phyloP scores from a whole-genome alignment of 2,797 vertebrate genomes.

The Micropoecilia bifurca region DNA sequence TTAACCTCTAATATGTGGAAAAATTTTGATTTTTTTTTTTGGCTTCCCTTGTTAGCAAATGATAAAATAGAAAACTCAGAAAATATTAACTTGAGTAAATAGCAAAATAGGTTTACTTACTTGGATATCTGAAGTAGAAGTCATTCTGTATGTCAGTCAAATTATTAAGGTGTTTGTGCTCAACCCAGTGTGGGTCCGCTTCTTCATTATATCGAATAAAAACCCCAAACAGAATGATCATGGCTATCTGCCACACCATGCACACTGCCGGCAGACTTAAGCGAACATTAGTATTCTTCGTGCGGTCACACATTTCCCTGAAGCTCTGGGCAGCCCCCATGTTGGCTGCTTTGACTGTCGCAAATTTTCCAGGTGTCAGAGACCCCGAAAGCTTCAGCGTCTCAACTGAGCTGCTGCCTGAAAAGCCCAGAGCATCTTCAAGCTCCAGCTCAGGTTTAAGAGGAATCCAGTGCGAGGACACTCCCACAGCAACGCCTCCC shows the following conservation, averaged over 20 bases:
- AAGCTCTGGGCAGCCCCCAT: conserved; percentile 80
- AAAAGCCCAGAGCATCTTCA: conserved; percentile 34
- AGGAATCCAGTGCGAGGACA: conserved; percentile 41
- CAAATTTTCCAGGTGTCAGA: background rate
- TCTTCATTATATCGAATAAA: conserved; percentile 88
- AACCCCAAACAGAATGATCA: conserved; percentile 92
- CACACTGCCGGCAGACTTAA: conserved; percentile 87
- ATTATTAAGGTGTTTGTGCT: conserved; percentile 42
- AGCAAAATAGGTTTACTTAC: conserved; percentile 84
- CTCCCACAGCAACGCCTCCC: conserved; percentile 57
- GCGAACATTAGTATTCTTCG: conserved; percentile 85
- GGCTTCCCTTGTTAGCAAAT: background rate
- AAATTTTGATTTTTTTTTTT: background rate
- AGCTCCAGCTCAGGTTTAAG: conserved; percentile 1
- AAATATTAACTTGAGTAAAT: background rate
- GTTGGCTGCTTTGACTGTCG: conserved; percentile 13
- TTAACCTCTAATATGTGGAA: background rate
- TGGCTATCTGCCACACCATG: conserved; percentile 86
- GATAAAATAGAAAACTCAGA: background rate
- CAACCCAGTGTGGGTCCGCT: conserved; percentile 82
- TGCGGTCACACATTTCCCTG: conserved; percentile 73
- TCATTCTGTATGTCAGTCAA: conserved; percentile 87
- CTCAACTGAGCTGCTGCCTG: conserved; percentile 1
- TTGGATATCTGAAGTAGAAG: conserved; percentile 96
- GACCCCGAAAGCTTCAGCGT: background rate